phyloP scores from a whole-genome alignment of 2,888 invertebrate genomes.

The Zhuqinia jingwanae region DNA sequence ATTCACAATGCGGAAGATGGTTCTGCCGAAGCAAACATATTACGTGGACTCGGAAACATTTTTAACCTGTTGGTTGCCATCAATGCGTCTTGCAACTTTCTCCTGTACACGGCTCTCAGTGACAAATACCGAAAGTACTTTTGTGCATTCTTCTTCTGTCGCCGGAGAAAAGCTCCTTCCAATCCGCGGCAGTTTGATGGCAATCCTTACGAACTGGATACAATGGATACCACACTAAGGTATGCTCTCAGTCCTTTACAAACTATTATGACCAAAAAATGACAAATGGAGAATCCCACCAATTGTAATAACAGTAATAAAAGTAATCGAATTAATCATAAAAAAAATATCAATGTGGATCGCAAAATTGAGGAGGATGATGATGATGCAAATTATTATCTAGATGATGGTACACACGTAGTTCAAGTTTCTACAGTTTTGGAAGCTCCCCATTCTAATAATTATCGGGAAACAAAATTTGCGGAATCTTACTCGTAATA shows the following conservation, averaged over 20 bases:
- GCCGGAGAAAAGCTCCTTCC: constrained; percentile 81
- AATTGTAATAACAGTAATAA: constrained; percentile 17
- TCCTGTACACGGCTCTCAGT: constrained; percentile 89
- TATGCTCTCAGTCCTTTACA: constrained; percentile 67
- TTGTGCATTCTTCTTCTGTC: constrained; percentile 69
- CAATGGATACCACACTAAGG: constrained; percentile 75
- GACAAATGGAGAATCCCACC: constrained; percentile 24
- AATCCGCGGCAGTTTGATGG: constrained; percentile 69
- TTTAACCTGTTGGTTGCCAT: constrained; percentile 87
- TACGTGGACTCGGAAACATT: constrained; percentile 86
- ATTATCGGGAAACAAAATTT: constrained; percentile 15
- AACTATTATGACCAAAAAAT: constrained; percentile 30
- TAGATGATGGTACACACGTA: background rate
- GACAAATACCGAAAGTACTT: constrained; percentile 84
- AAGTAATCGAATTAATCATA: background rate
- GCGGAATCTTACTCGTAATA: constrained; percentile 14
- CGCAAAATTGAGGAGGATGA: constrained; percentile 18
- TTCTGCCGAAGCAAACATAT: constrained; percentile 81
- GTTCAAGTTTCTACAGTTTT: constrained; percentile 9
- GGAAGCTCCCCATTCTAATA: background rate
- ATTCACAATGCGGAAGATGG: constrained; percentile 79
- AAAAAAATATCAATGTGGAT: constrained; percentile 15
- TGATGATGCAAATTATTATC: background rate
- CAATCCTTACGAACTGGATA: constrained; percentile 73
- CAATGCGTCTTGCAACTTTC: constrained; percentile 89